These are phyloP conservation scores for Nibea coibor DNA, from an alignment of 2,113 vertebrate species.

Conservation along the genomic window DNA sequence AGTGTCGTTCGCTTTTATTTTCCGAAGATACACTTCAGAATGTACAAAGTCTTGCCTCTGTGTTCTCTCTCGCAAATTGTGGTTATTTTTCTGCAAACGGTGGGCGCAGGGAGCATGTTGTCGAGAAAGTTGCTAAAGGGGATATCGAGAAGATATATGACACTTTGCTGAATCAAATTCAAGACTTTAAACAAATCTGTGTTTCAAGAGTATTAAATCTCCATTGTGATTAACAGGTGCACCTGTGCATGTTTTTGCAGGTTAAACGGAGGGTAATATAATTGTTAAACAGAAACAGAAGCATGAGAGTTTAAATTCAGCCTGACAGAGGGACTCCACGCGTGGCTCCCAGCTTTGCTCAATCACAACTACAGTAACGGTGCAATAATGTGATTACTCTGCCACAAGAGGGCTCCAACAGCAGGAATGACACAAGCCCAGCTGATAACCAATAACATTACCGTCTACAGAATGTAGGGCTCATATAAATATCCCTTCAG, in stretches of 20 bases:
- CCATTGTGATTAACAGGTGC: neutral
- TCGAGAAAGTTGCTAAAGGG: neutral
- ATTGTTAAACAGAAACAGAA: neutral
- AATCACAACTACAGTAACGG: constrained; percentile 11
- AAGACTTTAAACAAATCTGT: neutral
- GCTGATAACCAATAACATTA: constrained; percentile 46
- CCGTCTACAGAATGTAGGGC: constrained; percentile 61
- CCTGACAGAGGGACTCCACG: neutral
- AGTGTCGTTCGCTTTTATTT: constrained; percentile 12
- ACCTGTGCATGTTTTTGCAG: neutral
- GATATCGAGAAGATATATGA: neutral
- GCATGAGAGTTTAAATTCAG: neutral
- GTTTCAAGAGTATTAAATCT: neutral
- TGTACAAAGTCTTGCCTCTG: neutral
- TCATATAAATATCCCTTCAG: constrained; percentile 71
- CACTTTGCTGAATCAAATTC: neutral
- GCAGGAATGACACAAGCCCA: constrained; percentile 12
- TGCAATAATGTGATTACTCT: constrained; percentile 18
- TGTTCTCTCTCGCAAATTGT: neutral
- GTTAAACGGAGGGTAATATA: neutral
- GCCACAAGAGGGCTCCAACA: constrained; percentile 69
- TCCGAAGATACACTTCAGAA: constrained; percentile 20
- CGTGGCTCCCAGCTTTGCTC: neutral
- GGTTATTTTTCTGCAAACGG: neutral
- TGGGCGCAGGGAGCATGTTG: neutral